Percentiles rank a stretch among this genome's conserved stretches.
Evolutionary conservation across 2,888 invertebrate genomes (phyloP).

Genomic region (Drosophila robusta): DNA sequence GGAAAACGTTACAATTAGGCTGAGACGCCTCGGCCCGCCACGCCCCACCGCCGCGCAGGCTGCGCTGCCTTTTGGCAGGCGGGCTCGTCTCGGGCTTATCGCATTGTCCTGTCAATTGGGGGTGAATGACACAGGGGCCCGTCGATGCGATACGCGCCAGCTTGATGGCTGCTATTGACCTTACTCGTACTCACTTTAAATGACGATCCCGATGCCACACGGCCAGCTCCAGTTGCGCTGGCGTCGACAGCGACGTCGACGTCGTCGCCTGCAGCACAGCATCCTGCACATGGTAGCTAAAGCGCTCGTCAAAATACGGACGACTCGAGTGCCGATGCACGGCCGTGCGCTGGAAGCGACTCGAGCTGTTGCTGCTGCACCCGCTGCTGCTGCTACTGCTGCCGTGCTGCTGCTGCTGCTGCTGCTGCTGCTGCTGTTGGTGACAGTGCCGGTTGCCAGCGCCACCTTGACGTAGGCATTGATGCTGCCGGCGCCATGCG

Average conservation of each 20-base stretch:
- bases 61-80: slow-evolving; percentile 60
- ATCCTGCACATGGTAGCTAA: slow-evolving; percentile 87
- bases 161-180: slow-evolving; percentile 66
- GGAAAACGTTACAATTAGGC: slow-evolving; percentile 73
- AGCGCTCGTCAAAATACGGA: slow-evolving; percentile 92
- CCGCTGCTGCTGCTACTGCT: background rate
- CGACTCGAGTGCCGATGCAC: slow-evolving; percentile 92
- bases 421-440: slow-evolving; percentile 11
- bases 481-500: slow-evolving; percentile 88
- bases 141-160: slow-evolving; percentile 18
- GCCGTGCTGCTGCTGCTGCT: slow-evolving; percentile 6
- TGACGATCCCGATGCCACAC: slow-evolving; percentile 95
- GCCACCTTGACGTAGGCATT: slow-evolving; percentile 86
- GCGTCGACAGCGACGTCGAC: slow-evolving; percentile 3
- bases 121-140: slow-evolving; percentile 65
- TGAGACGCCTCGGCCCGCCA: slow-evolving; percentile 35
- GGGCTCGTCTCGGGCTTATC: background rate
- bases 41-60: background rate
- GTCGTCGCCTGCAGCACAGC: slow-evolving; percentile 19
- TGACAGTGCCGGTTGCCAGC: slow-evolving; percentile 47
- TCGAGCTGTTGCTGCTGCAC: slow-evolving; percentile 8
- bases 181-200: slow-evolving; percentile 89
- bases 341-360: slow-evolving; percentile 90
- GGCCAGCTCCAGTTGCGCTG: slow-evolving; percentile 88
- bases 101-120: slow-evolving; percentile 36